Evolutionary conservation across 1,140 invertebrate species (phyloP), one percentile per base, ranked within the genome.

Genomic region (Rhagoletis zephyria): DNA sequence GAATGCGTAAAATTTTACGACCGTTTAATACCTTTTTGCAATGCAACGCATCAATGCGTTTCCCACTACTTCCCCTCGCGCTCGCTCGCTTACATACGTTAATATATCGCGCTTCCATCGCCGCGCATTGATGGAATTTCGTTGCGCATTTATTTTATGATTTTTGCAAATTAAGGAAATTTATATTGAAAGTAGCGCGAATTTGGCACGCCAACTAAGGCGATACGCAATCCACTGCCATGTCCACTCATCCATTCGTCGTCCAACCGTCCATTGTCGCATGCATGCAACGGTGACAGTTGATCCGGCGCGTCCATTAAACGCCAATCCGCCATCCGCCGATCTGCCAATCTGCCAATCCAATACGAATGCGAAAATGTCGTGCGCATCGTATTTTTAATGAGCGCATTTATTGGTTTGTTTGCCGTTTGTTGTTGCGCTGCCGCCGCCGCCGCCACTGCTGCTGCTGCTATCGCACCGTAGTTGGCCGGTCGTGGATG

Each of bases 151-250:
- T 81, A 81, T 81, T 81, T 81, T 81, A 81, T 81, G 74, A 81
- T 81, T 81, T 81, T 81, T 81, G 74, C 74, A 81, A 81, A 81
- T 81, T 81, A 81, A 81, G 74, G 16, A 81, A 56, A 81, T 81
- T 56, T 81, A 81, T 81, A 81, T 81, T 81, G 74, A 81, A 81
- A 48, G 45, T 81, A 51, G 42, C 74, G 48, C 45, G 45, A 81
- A 81, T 81, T 81, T 81, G 74, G 74, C 74, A 81, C 74, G 48
- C 45, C 74, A 81, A 5, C 64, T 40, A 10, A 19, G 64, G 64
- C 30, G 42, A 48, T 48, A 6, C 42, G 16, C 74, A 51, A 19
- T 3, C 42, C 2, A 16, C 74, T 1, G 45, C 45, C 40, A n/a
- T 6, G 51, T 56, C 74, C 61, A 63, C 74, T 56, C 74, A 81